Evolutionary conservation across 2,113 vertebrate species (phyloP), one percentile per base, ranked within the genome.

Genomic region (Pandion haliaetus): DNA sequence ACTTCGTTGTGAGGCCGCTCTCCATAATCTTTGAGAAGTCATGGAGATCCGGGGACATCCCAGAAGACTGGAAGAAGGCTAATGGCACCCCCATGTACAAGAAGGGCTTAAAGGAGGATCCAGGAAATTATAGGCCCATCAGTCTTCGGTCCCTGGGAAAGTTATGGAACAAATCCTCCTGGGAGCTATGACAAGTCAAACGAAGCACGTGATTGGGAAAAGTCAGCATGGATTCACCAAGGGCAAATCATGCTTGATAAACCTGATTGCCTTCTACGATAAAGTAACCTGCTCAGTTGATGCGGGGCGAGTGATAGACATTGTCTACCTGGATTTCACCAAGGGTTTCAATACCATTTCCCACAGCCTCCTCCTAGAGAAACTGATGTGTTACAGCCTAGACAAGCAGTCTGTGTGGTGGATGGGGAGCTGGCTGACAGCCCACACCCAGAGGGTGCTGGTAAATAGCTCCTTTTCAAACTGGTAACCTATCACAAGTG

Each of bases 41-140:
- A 4, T 40, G 40, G 59, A 28, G n/a, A 50, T 20, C 17, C 7
- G 47, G 13, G 12, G 18, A 50, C 5, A 0, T 36, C 24, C 47
- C 15, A 69, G 66, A 79, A 73, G 72, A 73, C 59, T 73, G 61
- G 36, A 69, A 67, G 24, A 57, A 45, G 13, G 15, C 54, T 62
- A 20, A 63, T 50, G 34, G n/a, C 66, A n/a, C 20, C 17, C 20
- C 20, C 54, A 44, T 45, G 17, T 63, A 45, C 42, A 45, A 57
- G 17, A 62, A 61, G 6, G 40, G 8, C 36, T 62, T 73, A 57
- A 78, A 72, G n/a, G 32, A 78, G 3, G 12, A 57, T 73, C 61
- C 54, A 69, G 66, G 36, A 69, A 62, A 57, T 57, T 31, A 57
- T 18, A 87, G n/a, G 17, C 45, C 26, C 45, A 34, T 66, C 28